Evolutionary conservation across 2,797 vertebrate species (phyloP).

Genomic region (Lacerta bilineata): DNA sequence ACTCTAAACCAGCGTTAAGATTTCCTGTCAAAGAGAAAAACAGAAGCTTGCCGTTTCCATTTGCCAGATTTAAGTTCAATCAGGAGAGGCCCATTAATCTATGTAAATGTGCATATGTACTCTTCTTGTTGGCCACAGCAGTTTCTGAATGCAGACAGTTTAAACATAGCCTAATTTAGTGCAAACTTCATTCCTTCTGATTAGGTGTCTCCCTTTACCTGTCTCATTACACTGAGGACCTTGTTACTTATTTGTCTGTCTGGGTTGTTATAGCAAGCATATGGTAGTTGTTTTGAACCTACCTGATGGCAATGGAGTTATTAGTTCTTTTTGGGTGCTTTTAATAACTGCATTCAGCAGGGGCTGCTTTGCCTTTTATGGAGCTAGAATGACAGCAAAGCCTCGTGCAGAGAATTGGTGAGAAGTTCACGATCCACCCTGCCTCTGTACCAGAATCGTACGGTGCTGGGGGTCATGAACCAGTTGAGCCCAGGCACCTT

Average conservation of each 20-base stretch:
- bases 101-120: neutral
- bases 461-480: neutral
- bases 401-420: neutral
- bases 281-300: neutral
- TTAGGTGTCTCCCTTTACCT: neutral
- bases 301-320: neutral
- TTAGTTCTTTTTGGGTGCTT: neutral
- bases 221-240: neutral
- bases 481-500: neutral
- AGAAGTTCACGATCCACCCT: too few species aligned
- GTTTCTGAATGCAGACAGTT: neutral
- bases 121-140: neutral
- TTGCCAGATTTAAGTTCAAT: neutral
- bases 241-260: neutral
- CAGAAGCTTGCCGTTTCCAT: neutral
- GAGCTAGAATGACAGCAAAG: neutral
- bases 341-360: neutral
- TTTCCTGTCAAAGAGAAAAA: neutral
- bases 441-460: neutral
- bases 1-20: neutral
- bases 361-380: neutral
- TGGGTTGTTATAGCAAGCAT: accelerated
- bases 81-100: neutral
- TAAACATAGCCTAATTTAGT: neutral
- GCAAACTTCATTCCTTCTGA: neutral